A percentile compares a stretch with the other conserved stretches of the same genome.
These are phyloP conservation scores for Leptatherina wallacei DNA, from an alignment of 2,797 vertebrate genomes.

Conservation along the genomic window DNA sequence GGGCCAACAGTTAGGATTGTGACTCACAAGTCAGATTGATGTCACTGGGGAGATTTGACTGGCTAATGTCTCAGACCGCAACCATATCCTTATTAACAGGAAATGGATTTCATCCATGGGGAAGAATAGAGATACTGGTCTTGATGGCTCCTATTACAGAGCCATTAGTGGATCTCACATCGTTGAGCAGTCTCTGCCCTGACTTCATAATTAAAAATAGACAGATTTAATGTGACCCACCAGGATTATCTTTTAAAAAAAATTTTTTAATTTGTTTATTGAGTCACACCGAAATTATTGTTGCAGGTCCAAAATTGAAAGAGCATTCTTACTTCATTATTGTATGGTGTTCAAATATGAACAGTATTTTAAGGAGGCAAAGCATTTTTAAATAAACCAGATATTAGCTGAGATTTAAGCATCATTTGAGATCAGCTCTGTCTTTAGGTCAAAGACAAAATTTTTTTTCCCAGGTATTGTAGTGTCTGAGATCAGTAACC, in stretches of 20 bases:
- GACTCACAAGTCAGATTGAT: slow-evolving; percentile 61
- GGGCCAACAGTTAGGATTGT: slow-evolving; percentile 38
- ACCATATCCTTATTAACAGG: slow-evolving; percentile 72
- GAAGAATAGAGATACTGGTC: slow-evolving; percentile 45
- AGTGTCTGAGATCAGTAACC: no score
- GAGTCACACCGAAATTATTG: background rate
- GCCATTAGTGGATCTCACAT: slow-evolving; percentile 62
- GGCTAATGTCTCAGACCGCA: slow-evolving; percentile 60
- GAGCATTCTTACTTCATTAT: background rate
- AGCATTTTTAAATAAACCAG: background rate
- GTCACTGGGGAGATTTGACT: slow-evolving; percentile 59
- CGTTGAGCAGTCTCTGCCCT: slow-evolving; percentile 43
- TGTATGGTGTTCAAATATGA: background rate
- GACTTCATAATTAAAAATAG: slow-evolving; percentile 41
- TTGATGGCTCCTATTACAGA: slow-evolving; percentile 64
- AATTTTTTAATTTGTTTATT: background rate
- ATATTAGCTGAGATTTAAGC: no score
- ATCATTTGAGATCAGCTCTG: no score
- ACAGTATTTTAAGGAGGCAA: background rate
- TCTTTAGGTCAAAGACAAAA: no score
- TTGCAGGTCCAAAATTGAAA: background rate
- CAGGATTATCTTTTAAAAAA: slow-evolving; percentile 24
- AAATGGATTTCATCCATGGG: slow-evolving; percentile 72
- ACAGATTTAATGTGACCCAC: slow-evolving; percentile 4
- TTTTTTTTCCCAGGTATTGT: no score